phyloP scores from a whole-genome alignment of 1,140 invertebrate species.

The Heliconius eleuchia region DNA sequence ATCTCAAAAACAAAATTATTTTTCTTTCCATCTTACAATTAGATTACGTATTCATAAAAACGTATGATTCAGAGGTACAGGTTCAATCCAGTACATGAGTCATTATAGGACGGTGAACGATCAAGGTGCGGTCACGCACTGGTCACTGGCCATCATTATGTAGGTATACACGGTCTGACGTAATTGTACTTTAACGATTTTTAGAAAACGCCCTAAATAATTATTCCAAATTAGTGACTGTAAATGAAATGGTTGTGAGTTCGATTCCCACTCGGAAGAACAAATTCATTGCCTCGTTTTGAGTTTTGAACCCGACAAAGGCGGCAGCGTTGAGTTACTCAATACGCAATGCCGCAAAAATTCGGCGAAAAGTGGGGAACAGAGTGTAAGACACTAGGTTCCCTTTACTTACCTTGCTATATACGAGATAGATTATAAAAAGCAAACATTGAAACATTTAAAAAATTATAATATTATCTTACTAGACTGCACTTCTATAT shows the following conservation, averaged over 20 bases:
- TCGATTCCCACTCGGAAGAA: background rate
- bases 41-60: background rate
- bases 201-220: background rate
- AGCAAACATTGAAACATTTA: background rate
- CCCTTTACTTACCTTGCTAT: background rate
- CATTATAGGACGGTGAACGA: conserved; percentile 6
- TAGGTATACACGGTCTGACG: background rate
- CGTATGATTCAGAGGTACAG: background rate
- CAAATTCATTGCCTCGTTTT: background rate
- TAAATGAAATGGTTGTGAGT: background rate
- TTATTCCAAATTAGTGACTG: background rate
- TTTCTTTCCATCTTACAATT: background rate
- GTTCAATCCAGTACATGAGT: conserved; percentile 3
- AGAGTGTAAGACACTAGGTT: background rate
- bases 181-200: conserved; percentile 6
- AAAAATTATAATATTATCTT: no score
- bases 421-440: background rate
- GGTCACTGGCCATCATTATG: background rate
- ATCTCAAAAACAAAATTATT: background rate
- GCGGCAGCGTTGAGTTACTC: background rate
- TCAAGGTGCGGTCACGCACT: background rate
- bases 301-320: background rate
- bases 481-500: no score
- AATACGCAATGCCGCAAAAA: background rate
- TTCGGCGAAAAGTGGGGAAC: background rate